phyloP scores from a whole-genome alignment of 37 sponge, comb jelly and placozoan genomes.

The Ephydatia muelleri region DNA sequence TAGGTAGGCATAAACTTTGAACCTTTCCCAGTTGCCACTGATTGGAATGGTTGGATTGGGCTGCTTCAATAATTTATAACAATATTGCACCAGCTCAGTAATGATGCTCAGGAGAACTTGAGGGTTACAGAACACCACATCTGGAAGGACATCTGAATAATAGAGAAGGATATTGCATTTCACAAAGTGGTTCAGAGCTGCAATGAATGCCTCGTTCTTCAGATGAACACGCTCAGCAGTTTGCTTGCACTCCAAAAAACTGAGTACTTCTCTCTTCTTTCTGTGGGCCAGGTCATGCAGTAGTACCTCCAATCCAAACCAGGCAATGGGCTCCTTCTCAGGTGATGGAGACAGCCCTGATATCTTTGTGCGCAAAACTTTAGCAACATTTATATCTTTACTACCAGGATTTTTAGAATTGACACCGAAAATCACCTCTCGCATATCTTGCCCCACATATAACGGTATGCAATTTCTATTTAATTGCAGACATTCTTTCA shows the following conservation, averaged over 20 bases:
- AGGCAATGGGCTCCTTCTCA: background rate
- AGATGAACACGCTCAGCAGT: background rate
- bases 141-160: constrained; percentile 3
- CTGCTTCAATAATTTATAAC: background rate
- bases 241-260: background rate
- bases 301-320: background rate
- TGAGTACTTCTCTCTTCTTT: background rate
- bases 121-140: background rate
- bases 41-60: background rate
- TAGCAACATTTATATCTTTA: background rate
- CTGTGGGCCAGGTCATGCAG: background rate
- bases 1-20: background rate
- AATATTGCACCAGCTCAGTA: background rate
- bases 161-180: background rate
- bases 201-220: background rate
- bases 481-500: background rate
- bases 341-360: background rate
- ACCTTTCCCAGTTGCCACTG: background rate
- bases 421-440: background rate
- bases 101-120: background rate
- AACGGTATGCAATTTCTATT: background rate
- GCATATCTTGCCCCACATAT: background rate
- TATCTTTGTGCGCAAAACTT: background rate
- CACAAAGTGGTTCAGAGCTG: background rate
- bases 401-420: background rate